Percentiles rank a stretch among this genome's conserved stretches.
Evolutionary conservation across 2,113 vertebrate species (phyloP).

Genomic region (Corythornis cristatus): DNA sequence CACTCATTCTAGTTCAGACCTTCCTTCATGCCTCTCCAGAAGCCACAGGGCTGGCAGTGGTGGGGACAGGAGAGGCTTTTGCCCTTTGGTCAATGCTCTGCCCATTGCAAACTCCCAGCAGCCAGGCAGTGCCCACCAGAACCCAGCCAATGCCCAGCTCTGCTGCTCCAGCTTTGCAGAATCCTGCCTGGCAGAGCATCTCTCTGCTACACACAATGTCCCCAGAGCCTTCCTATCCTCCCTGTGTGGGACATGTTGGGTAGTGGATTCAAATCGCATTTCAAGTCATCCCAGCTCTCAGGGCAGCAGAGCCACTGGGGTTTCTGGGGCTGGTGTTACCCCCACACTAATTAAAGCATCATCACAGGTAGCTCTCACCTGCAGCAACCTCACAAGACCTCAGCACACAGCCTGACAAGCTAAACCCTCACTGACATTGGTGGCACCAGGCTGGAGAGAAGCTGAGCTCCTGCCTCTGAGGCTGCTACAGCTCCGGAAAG

Average conservation of each 20-base stretch:
- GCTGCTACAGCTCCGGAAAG: background rate
- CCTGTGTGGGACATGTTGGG: background rate
- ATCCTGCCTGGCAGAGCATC: background rate
- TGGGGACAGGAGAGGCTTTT: background rate
- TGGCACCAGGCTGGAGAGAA: background rate
- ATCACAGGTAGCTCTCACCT: rapidly evolving
- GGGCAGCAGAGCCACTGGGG: background rate
- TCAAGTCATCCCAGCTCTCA: background rate
- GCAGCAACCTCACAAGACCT: background rate
- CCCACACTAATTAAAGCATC: background rate
- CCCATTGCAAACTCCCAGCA: background rate
- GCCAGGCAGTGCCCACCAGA: background rate
- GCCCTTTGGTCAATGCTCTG: background rate
- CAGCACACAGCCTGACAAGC: background rate
- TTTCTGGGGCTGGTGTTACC: background rate
- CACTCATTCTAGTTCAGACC: rapidly evolving
- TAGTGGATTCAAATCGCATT: background rate
- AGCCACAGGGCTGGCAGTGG: background rate
- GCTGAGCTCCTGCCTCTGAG: background rate
- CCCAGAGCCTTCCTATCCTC: background rate
- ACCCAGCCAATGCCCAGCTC: background rate
- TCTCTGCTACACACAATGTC: background rate
- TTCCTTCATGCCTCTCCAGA: background rate
- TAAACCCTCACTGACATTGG: background rate
- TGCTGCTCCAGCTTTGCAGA: background rate